Conservation (phyloP, 23 tunicate genomes). For the Corella eumyota region DNA sequence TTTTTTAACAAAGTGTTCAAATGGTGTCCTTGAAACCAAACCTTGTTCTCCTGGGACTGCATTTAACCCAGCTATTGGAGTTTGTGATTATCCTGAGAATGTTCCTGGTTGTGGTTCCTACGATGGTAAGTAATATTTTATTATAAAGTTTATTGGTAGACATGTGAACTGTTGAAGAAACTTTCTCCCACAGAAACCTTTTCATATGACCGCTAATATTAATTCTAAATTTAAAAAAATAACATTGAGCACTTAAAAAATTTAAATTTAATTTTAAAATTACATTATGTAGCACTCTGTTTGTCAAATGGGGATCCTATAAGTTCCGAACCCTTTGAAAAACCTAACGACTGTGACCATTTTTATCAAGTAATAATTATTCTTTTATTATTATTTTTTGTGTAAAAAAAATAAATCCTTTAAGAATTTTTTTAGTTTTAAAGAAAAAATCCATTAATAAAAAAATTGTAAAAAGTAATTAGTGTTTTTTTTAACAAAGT, state of each 20-base stretch:
- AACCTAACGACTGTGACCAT: slow-evolving; percentile 12
- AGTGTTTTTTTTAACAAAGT: slow-evolving; percentile 11
- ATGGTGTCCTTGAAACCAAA: slow-evolving; percentile 11
- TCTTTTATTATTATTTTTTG: background rate
- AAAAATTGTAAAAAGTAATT: background rate
- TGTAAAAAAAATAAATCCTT: too few relatives aligned
- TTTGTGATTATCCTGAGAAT: slow-evolving; percentile 15
- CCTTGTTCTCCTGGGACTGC: slow-evolving; percentile 18
- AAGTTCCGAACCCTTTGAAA: slow-evolving; percentile 25
- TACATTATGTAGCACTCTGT: too few relatives aligned
- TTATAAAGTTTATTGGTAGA: too few relatives aligned
- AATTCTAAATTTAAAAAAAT: too few relatives aligned
- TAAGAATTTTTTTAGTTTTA: too few relatives aligned
- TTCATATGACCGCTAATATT: too few relatives aligned
- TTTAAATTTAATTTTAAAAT: too few relatives aligned
- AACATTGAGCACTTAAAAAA: too few relatives aligned
- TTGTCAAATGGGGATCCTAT: slow-evolving; percentile 11
- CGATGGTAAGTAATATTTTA: too few relatives aligned
- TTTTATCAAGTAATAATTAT: slow-evolving; percentile 9
- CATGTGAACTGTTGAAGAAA: slow-evolving; percentile 12
- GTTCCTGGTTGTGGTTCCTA: slow-evolving; percentile 17
- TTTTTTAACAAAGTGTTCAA: slow-evolving; percentile 34
- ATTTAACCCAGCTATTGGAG: slow-evolving; percentile 15
- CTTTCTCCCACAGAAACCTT: too few relatives aligned
- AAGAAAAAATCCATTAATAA: too few relatives aligned